phyloP scores from a whole-genome alignment of 2,113 vertebrate genomes.

The Solea solea region DNA sequence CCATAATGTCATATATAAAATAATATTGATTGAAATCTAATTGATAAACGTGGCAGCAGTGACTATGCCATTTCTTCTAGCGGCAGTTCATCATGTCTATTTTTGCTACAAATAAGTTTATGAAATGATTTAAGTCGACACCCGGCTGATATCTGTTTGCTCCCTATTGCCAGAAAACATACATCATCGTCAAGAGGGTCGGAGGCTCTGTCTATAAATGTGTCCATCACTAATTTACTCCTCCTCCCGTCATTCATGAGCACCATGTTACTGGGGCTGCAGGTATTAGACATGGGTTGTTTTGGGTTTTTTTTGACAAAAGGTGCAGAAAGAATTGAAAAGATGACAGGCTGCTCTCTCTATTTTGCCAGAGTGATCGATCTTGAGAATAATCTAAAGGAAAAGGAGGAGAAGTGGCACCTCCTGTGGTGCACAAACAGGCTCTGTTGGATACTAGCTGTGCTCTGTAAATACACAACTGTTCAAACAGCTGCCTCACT shows the following conservation, averaged over 20 bases:
- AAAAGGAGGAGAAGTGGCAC: slow-evolving; percentile 22
- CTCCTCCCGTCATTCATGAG: slow-evolving; percentile 61
- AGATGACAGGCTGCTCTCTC: slow-evolving; percentile 28
- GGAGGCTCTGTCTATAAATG: slow-evolving; percentile 69
- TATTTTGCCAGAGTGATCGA: slow-evolving; percentile 19
- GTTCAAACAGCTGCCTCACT: slow-evolving; percentile 46
- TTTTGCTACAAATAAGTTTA: slow-evolving; percentile 40
- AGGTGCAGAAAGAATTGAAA: slow-evolving; percentile 49
- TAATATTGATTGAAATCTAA: slow-evolving; percentile 16
- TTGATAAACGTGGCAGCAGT: slow-evolving; percentile 19
- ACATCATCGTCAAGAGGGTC: slow-evolving; percentile 71
- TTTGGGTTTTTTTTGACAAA: slow-evolving; percentile 54
- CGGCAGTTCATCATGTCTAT: slow-evolving; percentile 28
- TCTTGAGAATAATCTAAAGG: slow-evolving; percentile 29
- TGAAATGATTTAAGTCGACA: slow-evolving; percentile 69
- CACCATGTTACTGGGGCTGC: slow-evolving; percentile 26
- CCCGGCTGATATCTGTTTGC: slow-evolving; percentile 53
- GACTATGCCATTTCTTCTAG: slow-evolving; percentile 11
- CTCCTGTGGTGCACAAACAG: slow-evolving; percentile 25
- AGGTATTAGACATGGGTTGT: slow-evolving; percentile 32
- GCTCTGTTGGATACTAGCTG: slow-evolving; percentile 27
- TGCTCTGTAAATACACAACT: slow-evolving; percentile 42
- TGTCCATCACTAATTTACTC: slow-evolving; percentile 75
- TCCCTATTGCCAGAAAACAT: slow-evolving; percentile 59
- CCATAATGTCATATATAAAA: slow-evolving; percentile 32